Evolutionary conservation across 2,888 invertebrate genomes (phyloP), one percentile per base, ranked within the genome.

Genomic region (Autographa gamma): DNA sequence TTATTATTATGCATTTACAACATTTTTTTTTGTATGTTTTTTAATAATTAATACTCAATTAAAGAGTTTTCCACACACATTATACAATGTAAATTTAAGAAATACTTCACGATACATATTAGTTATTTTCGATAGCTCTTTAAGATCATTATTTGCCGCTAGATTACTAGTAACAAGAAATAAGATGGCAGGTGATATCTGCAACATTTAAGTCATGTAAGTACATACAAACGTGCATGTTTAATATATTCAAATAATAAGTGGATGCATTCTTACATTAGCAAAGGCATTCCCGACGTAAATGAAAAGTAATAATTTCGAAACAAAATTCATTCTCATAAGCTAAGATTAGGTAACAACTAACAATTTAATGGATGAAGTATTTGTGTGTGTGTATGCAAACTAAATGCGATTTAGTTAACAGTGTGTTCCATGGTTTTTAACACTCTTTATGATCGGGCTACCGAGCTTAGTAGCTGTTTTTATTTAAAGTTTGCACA

Each of bases 241-340:
- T 66, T 8, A 60, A 56, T 69, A 58, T 61, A 54, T 67, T 54
- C 59, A 71, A 48, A 66, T 72, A 60, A 70, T 60, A 71, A 69
- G 38, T 74, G 67, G 79, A 82, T 83, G 81, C 83, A 81, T 67
- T 62, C 59, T 64, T 69, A 73, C 38, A 38, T 69, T 60, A 74
- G 61, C 82, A 67, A 62, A 77, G 77, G 78, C 83, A 83, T 73
- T 80, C 74, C 74, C 59, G 71, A 79, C 77, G 71, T 72, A 66
- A 82, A 54, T 54, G 56, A 19, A 56, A 69, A 71, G 31, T 54
- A 64, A 66, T 52, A 62, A 59, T 68, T 76, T 54, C 60, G 61
- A 74, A 81, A 73, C 16, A 72, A 81, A 80, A 79, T 63, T 67
- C 81, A 83, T 83, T 81, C 74, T 59, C 73, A 68, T 59, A 77